Conservation (phyloP, 2,797 vertebrate species). For the Bradypodion ventrale region DNA sequence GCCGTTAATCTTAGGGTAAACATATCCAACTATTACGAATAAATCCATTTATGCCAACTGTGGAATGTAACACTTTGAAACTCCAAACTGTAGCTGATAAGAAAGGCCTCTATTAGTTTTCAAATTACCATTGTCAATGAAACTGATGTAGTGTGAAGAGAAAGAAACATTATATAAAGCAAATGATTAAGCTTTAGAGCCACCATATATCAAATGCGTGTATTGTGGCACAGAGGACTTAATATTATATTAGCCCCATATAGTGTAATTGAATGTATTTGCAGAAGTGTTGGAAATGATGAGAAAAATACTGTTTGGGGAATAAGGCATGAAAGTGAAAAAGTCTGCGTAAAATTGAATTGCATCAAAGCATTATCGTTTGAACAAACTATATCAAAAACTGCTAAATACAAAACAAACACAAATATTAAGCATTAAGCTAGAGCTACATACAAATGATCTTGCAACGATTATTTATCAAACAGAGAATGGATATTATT, state of each 20-base stretch:
- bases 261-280: constrained; percentile 39
- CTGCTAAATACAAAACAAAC: neutral
- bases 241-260: constrained; percentile 27
- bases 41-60: constrained; percentile 28
- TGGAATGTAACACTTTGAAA: constrained; percentile 13
- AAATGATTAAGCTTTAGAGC: constrained; percentile 41
- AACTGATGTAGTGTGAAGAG: constrained; percentile 16
- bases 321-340: constrained; percentile 42
- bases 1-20: constrained; percentile 28
- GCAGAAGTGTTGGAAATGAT: constrained; percentile 46
- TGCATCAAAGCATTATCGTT: constrained; percentile 13
- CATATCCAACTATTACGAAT: constrained; percentile 24
- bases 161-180: constrained; percentile 41
- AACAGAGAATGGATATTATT: constrained; percentile 15
- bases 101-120: constrained; percentile 32
- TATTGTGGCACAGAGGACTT: constrained; percentile 38
- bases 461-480: constrained; percentile 1
- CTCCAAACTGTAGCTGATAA: constrained; percentile 25
- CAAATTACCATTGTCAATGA: constrained; percentile 38
- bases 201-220: constrained; percentile 27
- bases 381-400: constrained; percentile 18
- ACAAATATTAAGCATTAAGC: constrained; percentile 28
- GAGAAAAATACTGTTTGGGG: constrained; percentile 31
- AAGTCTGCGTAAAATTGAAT: constrained; percentile 37
- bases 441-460: neutral